A percentile compares a stretch with the other conserved stretches of the same genome.
These are phyloP conservation scores for Syncerus caffer DNA, from an alignment of 2,797 vertebrate species.

Conservation along the genomic window DNA sequence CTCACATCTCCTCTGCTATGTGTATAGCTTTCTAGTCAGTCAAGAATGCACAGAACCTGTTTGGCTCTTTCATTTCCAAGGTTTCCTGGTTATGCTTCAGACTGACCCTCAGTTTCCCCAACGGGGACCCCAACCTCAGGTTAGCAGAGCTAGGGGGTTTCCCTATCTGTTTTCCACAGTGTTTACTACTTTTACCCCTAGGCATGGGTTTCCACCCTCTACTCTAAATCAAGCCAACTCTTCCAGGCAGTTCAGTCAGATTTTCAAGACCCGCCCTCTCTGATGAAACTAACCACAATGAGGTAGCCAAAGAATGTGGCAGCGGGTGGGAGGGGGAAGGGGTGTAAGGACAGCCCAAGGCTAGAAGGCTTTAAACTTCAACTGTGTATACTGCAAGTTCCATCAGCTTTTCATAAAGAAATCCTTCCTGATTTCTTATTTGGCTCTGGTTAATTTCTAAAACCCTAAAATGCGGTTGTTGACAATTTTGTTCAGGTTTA, in stretches of 20 bases:
- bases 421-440: background rate
- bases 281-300: background rate
- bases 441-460: constrained; percentile 1
- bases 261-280: background rate
- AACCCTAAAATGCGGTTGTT: background rate
- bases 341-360: rapidly evolving
- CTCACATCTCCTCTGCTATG: background rate
- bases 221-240: background rate
- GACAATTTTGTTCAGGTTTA: background rate
- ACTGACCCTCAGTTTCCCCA: background rate
- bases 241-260: background rate
- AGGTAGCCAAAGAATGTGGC: background rate
- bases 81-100: background rate
- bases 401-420: background rate
- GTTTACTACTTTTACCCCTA: background rate
- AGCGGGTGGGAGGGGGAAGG: rapidly evolving
- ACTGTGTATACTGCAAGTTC: background rate
- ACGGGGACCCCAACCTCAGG: background rate
- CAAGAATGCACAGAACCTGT: background rate
- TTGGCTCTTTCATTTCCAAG: background rate
- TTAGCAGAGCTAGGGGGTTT: background rate
- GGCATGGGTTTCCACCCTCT: background rate
- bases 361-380: background rate
- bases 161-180: background rate
- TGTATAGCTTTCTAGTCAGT: background rate